A percentile compares a stretch with the other conserved stretches of the same genome.
Conservation (phyloP, 2,113 vertebrate genomes). For the Gopherus flavomarginatus region DNA sequence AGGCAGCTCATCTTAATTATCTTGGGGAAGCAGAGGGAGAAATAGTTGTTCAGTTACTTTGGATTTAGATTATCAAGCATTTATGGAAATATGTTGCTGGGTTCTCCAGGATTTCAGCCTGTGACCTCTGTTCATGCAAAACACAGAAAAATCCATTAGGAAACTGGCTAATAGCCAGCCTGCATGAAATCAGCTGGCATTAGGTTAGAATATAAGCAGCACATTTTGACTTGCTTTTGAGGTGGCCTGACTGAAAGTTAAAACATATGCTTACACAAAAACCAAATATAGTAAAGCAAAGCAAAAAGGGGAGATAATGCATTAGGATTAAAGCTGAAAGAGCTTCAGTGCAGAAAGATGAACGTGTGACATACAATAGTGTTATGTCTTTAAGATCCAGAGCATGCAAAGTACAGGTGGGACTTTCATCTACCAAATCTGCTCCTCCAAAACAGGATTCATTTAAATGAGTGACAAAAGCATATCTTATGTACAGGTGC, state of each 20-base stretch:
- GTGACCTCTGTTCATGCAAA: not conserved
- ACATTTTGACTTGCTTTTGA: slow-evolving; percentile 11
- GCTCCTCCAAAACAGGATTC: not conserved
- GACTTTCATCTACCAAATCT: not conserved
- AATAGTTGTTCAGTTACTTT: not conserved
- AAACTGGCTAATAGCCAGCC: slow-evolving; percentile 36
- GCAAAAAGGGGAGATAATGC: not conserved
- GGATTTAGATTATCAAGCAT: not conserved
- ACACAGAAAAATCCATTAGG: slow-evolving; percentile 4
- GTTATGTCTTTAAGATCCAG: not conserved
- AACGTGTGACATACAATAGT: not conserved
- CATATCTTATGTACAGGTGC: not conserved
- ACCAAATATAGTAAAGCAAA: not conserved
- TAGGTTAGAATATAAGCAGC: not conserved
- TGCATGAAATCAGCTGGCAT: slow-evolving; percentile 20
- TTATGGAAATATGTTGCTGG: not conserved
- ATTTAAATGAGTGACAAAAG: not conserved
- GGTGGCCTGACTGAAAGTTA: slow-evolving; percentile 1
- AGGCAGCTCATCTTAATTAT: not conserved
- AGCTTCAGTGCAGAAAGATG: not conserved
- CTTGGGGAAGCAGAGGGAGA: not conserved
- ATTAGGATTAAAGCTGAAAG: not conserved
- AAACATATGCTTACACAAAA: not conserved
- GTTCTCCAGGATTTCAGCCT: not conserved
- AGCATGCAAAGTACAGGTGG: not conserved